Conservation (phyloP, 2,113 vertebrate genomes). For the Mionectes macconnelli region DNA sequence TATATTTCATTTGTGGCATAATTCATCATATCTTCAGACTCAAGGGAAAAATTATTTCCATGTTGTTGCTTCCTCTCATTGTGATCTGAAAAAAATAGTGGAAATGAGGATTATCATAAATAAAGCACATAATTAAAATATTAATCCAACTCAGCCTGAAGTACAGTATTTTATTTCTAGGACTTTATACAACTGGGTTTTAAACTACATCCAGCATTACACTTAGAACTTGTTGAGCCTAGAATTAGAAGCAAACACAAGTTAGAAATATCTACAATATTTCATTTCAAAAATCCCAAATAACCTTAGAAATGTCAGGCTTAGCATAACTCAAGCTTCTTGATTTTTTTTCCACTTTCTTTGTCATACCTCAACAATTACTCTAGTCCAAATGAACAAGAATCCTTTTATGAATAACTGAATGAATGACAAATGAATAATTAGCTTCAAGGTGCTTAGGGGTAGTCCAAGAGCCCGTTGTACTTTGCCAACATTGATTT, state of each 20-base stretch:
- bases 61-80: not conserved
- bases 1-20: not conserved
- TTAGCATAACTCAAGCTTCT: accelerated
- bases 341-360: not conserved
- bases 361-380: not conserved
- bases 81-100: not conserved
- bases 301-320: not conserved
- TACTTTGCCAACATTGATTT: not conserved
- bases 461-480: not conserved
- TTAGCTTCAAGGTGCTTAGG: not conserved
- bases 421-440: not conserved
- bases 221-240: not conserved
- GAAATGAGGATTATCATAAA: not conserved
- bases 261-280: not conserved
- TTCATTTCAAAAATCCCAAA: not conserved
- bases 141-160: not conserved
- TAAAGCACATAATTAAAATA: not conserved
- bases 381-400: not conserved
- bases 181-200: not conserved
- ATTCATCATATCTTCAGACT: not conserved
- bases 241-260: not conserved
- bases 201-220: not conserved
- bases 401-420: not conserved
- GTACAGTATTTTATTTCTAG: not conserved
- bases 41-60: not conserved